Base-by-base conservation (phyloP, 2,797 vertebrate genomes). In the Manis javanica region DNA sequence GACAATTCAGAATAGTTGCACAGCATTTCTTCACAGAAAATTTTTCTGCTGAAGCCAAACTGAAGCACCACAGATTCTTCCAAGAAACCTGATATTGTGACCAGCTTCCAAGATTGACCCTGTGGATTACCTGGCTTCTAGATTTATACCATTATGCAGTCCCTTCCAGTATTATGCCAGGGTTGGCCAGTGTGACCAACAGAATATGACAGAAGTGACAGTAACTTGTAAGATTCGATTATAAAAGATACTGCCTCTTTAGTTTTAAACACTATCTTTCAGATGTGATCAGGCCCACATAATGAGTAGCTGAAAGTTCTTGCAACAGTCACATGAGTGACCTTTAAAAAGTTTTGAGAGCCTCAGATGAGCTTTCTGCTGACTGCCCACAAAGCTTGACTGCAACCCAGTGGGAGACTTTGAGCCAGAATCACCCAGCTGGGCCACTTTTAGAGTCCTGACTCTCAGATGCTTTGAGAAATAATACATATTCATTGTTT, bases 31-130 rank as follows among this genome's bases (percentile, higher is more conserved):
- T 87, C 24, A 51, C 0, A 21, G 5, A 19, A 69, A 57, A 23
- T 46, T 78, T 84, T 92, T 78, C 24, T 59, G 34, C 23, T 83
- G n/a, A 94, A 92, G 24, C 5, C 39, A 87, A 95, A 72, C 4
- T 39, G 15, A 94, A 61, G 34, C 2, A 66, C 4, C 9, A 55
- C 2, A 37, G 18, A 15, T 77, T 64, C 24, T 59, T 23, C 12
- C 6, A 39, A 31, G 19, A 57, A 71, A 3, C 26, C 10, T 5
- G 21, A 84, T 37, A 26, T 0, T 1, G 15, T 55, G 18, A 16
- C 23, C 29, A 37, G 23, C 12, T 55, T 79, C 23, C 19, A 57
- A 53, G 37, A 71, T 0, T 19, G 11, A 14, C 29, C 24, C 1
- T 39, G 29, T 63, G 55, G 12, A 71, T 29, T 2, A 9, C 3